Evolutionary conservation across 2,888 invertebrate genomes (phyloP).

Genomic region (Coenonympha arcania): DNA sequence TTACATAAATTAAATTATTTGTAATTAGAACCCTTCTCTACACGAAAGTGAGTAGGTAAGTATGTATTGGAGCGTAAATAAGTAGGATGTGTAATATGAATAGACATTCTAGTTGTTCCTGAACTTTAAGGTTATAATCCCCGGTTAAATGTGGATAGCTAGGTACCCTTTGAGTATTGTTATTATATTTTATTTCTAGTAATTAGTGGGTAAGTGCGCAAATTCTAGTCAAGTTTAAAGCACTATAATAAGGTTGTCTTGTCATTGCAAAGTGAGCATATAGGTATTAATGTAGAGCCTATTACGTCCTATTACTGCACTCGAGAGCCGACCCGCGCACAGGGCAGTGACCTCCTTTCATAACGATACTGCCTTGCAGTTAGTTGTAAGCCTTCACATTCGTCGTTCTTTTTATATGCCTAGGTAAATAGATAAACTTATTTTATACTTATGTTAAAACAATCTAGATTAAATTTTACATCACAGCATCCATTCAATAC

Average conservation of each 20-base stretch:
- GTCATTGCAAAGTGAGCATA: slow-evolving; percentile 13
- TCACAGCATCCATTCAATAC: background rate
- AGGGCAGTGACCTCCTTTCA: slow-evolving; percentile 22
- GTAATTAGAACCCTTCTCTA: slow-evolving; percentile 11
- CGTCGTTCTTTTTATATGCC: background rate
- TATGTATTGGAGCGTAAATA: slow-evolving; percentile 26
- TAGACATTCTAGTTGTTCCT: too few species aligned
- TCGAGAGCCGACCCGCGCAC: background rate
- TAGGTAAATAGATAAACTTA: background rate
- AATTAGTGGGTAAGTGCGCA: background rate
- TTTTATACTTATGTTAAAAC: background rate
- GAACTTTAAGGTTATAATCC: too few species aligned
- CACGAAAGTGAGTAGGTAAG: slow-evolving; percentile 19
- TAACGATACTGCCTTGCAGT: slow-evolving; percentile 3
- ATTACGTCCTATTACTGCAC: slow-evolving; percentile 6
- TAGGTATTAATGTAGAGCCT: slow-evolving; percentile 6
- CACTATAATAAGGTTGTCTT: slow-evolving; percentile 12
- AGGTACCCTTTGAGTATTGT: too few species aligned
- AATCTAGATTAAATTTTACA: background rate
- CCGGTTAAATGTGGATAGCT: too few species aligned
- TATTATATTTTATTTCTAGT: too few species aligned
- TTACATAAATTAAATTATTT: slow-evolving; percentile 21
- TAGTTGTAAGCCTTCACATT: slow-evolving; percentile 1
- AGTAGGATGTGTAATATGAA: too few species aligned
- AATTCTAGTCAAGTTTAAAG: slow-evolving; percentile 17